These are phyloP conservation scores for Hyposmocoma kahamanoa DNA, from an alignment of 1,140 invertebrate genomes.

Conservation along the genomic window DNA sequence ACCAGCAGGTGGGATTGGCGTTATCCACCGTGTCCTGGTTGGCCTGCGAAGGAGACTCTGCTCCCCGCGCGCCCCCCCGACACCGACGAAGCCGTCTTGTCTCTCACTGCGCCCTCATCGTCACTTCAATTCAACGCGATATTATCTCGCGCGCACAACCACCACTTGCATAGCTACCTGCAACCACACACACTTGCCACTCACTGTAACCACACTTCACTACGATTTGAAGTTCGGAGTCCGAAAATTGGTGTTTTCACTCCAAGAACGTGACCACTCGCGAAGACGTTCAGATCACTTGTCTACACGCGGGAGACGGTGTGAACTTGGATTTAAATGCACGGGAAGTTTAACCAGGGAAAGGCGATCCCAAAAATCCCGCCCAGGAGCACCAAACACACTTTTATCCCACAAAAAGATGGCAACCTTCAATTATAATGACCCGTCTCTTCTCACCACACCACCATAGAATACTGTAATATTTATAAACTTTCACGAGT, in stretches of 20 bases:
- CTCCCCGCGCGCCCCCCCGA: slow-evolving; percentile 66
- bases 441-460: slow-evolving; percentile 45
- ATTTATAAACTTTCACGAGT: slow-evolving; percentile 72
- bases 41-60: slow-evolving; percentile 69
- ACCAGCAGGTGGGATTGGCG: slow-evolving; percentile 68
- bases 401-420: slow-evolving; percentile 64
- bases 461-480: slow-evolving; percentile 63
- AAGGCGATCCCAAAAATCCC: slow-evolving; percentile 31
- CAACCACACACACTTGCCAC: slow-evolving; percentile 36
- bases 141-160: slow-evolving; percentile 58
- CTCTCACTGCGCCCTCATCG: slow-evolving; percentile 58
- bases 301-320: neutral
- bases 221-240: no score
- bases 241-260: no score
- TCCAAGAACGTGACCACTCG: no score
- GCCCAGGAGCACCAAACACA: slow-evolving; percentile 50
- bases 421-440: slow-evolving; percentile 65
- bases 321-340: neutral
- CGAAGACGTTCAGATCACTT: no score
- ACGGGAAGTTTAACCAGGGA: neutral
- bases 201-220: slow-evolving; percentile 7
- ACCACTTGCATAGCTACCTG: slow-evolving; percentile 66
- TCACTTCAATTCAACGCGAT: slow-evolving; percentile 38
- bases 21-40: slow-evolving; percentile 68
- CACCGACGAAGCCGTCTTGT: slow-evolving; percentile 69